Evolutionary conservation across 2,113 vertebrate species (phyloP).

Genomic region (Psilopogon haemacephalus): DNA sequence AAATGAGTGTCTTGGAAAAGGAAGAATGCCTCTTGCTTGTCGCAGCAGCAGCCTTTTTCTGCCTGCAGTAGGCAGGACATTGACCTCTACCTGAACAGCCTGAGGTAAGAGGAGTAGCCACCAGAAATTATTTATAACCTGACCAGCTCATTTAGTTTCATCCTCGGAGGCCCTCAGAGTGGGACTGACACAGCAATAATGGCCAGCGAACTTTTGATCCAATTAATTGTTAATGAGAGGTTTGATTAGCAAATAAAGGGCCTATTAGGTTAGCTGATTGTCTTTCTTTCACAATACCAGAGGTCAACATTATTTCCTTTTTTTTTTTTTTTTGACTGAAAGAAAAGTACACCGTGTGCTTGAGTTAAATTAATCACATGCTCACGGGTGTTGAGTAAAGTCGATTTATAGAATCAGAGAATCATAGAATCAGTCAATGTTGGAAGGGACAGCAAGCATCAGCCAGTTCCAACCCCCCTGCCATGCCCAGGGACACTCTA

Average conservation of each 20-base stretch:
- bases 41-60: conserved; percentile 35
- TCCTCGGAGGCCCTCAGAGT: conserved; percentile 70
- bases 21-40: conserved; percentile 53
- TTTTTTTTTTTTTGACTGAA: conserved; percentile 21
- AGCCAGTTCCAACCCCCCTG: too few species aligned
- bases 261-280: conserved; percentile 79
- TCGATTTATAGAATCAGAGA: too few species aligned
- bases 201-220: conserved; percentile 85
- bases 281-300: conserved; percentile 76
- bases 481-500: too few species aligned
- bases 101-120: conserved; percentile 80
- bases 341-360: neutral
- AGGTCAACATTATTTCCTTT: conserved; percentile 47
- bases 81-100: conserved; percentile 78
- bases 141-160: conserved; percentile 78
- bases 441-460: too few species aligned
- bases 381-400: conserved; percentile 53
- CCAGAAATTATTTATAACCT: conserved; percentile 87
- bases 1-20: conserved; percentile 65
- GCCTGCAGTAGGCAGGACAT: conserved; percentile 47
- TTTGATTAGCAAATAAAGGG: conserved; percentile 84
- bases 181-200: conserved; percentile 82
- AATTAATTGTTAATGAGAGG: conserved; percentile 90
- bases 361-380: conserved; percentile 35
- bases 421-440: too few species aligned